Conservation (phyloP, 2,113 vertebrate genomes). For the Daboia siamensis region DNA sequence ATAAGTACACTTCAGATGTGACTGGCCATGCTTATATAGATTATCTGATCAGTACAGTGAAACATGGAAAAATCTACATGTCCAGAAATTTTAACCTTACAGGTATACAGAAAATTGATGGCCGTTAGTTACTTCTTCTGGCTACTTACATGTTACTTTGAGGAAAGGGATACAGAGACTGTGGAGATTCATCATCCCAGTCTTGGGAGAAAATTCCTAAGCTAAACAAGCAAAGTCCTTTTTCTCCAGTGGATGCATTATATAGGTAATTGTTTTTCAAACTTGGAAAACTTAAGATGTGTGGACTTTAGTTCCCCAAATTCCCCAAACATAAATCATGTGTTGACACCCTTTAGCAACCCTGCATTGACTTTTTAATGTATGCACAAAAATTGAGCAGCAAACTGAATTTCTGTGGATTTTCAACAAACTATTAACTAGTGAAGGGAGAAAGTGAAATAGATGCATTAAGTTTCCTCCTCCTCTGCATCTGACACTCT, state of each 20-base stretch:
- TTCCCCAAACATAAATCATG: neutral
- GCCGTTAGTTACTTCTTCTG: neutral
- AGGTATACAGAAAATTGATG: neutral
- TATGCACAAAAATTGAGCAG: neutral
- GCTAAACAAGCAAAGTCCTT: neutral
- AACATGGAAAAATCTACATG: neutral
- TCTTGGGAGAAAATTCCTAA: neutral
- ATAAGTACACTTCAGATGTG: neutral
- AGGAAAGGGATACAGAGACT: neutral
- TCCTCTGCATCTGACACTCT: neutral
- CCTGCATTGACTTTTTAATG: neutral
- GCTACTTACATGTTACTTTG: neutral
- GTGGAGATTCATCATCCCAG: neutral
- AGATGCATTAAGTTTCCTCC: neutral
- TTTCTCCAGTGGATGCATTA: neutral
- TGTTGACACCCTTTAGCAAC: neutral
- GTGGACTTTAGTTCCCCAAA: neutral
- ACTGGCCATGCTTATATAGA: neutral
- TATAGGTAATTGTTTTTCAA: neutral
- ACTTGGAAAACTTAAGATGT: neutral
- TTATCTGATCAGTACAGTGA: neutral
- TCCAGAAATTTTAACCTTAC: neutral
- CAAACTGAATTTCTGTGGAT: neutral
- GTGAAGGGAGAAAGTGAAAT: neutral
- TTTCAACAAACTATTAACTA: neutral